Base-by-base conservation (phyloP, 2,797 vertebrate genomes). In the Perodicticus potto region DNA sequence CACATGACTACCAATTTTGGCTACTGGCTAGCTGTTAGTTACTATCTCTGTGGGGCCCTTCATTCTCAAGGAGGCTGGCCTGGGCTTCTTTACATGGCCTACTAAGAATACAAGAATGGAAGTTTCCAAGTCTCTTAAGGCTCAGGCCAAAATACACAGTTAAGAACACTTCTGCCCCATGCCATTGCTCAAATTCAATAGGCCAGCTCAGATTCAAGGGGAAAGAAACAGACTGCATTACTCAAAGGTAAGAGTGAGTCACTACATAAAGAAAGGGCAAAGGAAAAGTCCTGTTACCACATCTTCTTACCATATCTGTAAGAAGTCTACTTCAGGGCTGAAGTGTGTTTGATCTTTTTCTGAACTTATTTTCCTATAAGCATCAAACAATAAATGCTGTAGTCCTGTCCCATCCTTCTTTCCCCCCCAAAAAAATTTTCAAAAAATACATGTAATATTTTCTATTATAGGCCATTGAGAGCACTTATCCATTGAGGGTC, bases 151-250 rank as follows among this genome's bases (percentile, higher is more conserved):
- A 89, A 74, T n/a, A 67, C 67, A 29, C 45, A 67, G 2, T 17
- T 17, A 34, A 45, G 9, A 34, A 10, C 27, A 74, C 12, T 27
- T 9, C 12, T 34, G 61, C 45, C 53, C 32, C 4, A 53, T n/a
- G 22, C 40, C 53, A n/a, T 23, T n/a, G 4, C 34, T 61, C 70
- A 61, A 53, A 59, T 76, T 57, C 37, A 34, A 40, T 12, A 73
- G 45, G 43, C 12, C 29, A 82, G 53, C 25, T 32, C 32, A 22
- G 45, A 40, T 9, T 53, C 53, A 40, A 37, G 13, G n/a, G 20
- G 3, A n/a, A 27, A 2, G 8, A 34, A 32, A 91, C 1, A 8
- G 43, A 69, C 0, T 34, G 12, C 7, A 11, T 0, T 20, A 34
- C 63, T 45, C 40, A 5, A 34, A 70, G 23, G 29, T 1, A 70